phyloP scores from a whole-genome alignment of 64 coral and sea anemone species.

The Stichodactyla mertensii region DNA sequence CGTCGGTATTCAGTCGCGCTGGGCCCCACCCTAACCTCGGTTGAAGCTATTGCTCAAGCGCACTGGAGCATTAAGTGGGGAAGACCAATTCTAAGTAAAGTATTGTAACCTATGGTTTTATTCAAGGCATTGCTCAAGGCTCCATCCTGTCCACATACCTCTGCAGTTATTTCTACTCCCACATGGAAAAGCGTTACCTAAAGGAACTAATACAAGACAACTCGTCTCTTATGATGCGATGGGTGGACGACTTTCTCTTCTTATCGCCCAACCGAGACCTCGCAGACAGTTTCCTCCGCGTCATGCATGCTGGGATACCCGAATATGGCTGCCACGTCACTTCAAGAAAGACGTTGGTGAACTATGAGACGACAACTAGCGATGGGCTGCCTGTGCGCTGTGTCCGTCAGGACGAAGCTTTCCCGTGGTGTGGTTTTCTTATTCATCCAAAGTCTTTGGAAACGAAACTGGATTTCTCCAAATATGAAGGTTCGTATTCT shows the following conservation, averaged over 20 bases:
- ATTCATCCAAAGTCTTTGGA: conserved; percentile 62
- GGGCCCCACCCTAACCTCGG: no score
- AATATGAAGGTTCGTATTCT: conserved; percentile 21
- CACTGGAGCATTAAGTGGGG: no score
- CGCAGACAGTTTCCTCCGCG: conserved; percentile 52
- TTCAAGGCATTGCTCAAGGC: conserved; percentile 81
- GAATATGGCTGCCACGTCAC: conserved; percentile 81
- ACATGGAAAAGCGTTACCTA: conserved; percentile 75
- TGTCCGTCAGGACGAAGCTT: conserved; percentile 19
- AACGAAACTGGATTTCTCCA: conserved; percentile 49
- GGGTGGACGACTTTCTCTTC: conserved; percentile 86
- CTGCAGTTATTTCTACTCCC: conserved; percentile 74
- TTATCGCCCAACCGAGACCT: conserved; percentile 40
- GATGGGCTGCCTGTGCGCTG: conserved; percentile 48
- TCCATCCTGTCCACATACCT: conserved; percentile 68
- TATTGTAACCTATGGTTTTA: neutral
- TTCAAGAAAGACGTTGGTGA: conserved; percentile 63
- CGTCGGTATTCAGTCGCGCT: no score
- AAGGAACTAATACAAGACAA: conserved; percentile 31
- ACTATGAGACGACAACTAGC: conserved; percentile 48
- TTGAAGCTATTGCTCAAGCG: no score
- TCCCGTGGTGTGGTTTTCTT: conserved; percentile 83
- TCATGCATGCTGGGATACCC: conserved; percentile 75
- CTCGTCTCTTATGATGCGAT: conserved; percentile 78
- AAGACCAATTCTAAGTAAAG: no score